These are phyloP conservation scores for Scaptomyza polygonia DNA, from an alignment of 2,888 invertebrate species.

Conservation along the genomic window DNA sequence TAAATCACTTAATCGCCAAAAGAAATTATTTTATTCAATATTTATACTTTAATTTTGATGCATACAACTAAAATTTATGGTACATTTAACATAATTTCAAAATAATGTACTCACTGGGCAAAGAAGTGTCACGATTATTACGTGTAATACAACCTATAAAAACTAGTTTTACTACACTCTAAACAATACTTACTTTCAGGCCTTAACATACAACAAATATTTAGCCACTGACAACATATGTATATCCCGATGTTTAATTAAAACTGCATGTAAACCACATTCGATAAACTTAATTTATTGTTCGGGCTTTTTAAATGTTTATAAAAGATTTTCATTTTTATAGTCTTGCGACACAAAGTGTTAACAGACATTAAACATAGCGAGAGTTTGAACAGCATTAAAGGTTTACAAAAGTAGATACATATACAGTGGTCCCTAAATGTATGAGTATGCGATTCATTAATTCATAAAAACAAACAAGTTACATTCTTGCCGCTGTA, in stretches of 20 bases:
- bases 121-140: neutral
- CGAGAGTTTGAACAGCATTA: constrained; percentile 50
- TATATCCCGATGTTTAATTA: constrained; percentile 40
- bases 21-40: constrained; percentile 2
- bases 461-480: constrained; percentile 76
- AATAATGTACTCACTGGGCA: neutral
- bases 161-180: neutral
- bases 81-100: neutral
- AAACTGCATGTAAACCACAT: constrained; percentile 40
- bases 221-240: constrained; percentile 18
- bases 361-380: constrained; percentile 34
- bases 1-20: neutral
- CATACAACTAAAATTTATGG: neutral
- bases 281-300: constrained; percentile 76
- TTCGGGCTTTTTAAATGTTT: constrained; percentile 61
- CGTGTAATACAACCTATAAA: neutral
- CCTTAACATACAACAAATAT: constrained; percentile 2
- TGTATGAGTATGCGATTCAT: constrained; percentile 71
- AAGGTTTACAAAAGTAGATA: constrained; percentile 60
- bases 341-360: constrained; percentile 62
- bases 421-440: constrained; percentile 65
- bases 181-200: neutral
- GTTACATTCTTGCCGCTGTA: constrained; percentile 61
- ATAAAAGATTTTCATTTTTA: constrained; percentile 65
- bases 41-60: neutral